phyloP scores from a whole-genome alignment of 2,888 invertebrate genomes.

The Xestoiulus laeticollis region DNA sequence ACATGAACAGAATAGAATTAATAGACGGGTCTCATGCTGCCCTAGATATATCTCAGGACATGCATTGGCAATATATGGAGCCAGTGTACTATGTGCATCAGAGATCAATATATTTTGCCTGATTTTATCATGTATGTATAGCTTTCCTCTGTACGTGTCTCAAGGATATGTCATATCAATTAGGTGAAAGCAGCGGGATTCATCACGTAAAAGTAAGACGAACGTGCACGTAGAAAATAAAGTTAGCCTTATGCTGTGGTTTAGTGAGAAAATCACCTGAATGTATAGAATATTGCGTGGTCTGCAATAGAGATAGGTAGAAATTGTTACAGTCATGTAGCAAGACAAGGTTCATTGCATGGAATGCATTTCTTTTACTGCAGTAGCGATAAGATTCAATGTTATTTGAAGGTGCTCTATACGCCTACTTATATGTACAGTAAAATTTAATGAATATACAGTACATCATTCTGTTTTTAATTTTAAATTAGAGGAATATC shows the following conservation, averaged over 20 bases:
- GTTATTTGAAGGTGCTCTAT: background rate
- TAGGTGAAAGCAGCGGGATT: background rate
- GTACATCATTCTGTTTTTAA: background rate
- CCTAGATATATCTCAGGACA: background rate
- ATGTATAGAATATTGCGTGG: background rate
- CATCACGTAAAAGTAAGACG: background rate
- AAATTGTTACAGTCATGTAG: background rate
- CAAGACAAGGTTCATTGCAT: background rate
- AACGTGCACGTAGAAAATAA: background rate
- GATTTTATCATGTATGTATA: background rate
- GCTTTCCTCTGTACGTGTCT: background rate
- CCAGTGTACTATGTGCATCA: background rate
- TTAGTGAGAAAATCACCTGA: background rate
- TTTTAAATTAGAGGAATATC: too few species aligned
- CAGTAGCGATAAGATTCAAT: constrained; percentile 1
- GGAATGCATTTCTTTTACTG: background rate
- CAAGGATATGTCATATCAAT: constrained; percentile 34
- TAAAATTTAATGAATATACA: background rate
- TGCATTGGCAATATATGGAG: background rate
- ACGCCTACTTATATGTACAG: background rate
- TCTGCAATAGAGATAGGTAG: background rate
- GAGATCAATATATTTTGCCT: background rate
- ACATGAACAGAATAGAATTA: constrained; percentile 39
- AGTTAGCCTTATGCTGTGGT: background rate
- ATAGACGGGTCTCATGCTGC: background rate